Evolutionary conservation across 2,888 invertebrate species (phyloP).

Genomic region (Tetrapedia diversipes): DNA sequence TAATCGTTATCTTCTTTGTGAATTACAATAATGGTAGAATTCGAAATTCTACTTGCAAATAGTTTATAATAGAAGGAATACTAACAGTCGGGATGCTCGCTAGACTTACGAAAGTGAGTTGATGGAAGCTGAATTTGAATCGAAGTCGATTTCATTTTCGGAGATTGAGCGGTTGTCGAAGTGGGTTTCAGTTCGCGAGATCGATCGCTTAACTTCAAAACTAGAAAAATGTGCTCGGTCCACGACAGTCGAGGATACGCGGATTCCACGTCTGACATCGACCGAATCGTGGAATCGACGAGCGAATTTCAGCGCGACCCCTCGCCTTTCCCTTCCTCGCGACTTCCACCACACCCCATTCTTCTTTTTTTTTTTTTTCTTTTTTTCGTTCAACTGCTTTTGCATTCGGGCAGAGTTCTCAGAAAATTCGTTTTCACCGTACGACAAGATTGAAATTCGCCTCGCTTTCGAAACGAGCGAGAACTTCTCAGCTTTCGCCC

Average conservation of each 20-base stretch:
- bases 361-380: no score
- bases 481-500: constrained; percentile 29
- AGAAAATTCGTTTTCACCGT: constrained; percentile 52
- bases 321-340: no score
- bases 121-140: neutral
- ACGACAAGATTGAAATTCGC: constrained; percentile 62
- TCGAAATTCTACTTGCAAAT: no score
- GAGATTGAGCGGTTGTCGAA: constrained; percentile 11
- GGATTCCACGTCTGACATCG: constrained; percentile 9
- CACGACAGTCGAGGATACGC: neutral
- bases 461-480: constrained; percentile 27
- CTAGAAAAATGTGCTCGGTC: constrained; percentile 1
- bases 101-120: neutral
- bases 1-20: no score
- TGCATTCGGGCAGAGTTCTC: constrained; percentile 26
- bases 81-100: neutral
- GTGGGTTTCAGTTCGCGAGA: constrained; percentile 1
- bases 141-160: neutral
- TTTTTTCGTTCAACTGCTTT: constrained; percentile 34
- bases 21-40: no score
- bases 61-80: no score
- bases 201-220: constrained; percentile 16
- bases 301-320: constrained; percentile 30
- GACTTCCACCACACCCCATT: no score
- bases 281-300: constrained; percentile 25